Conservation (phyloP, 2,797 vertebrate species). For the Heterohyrax brucei region DNA sequence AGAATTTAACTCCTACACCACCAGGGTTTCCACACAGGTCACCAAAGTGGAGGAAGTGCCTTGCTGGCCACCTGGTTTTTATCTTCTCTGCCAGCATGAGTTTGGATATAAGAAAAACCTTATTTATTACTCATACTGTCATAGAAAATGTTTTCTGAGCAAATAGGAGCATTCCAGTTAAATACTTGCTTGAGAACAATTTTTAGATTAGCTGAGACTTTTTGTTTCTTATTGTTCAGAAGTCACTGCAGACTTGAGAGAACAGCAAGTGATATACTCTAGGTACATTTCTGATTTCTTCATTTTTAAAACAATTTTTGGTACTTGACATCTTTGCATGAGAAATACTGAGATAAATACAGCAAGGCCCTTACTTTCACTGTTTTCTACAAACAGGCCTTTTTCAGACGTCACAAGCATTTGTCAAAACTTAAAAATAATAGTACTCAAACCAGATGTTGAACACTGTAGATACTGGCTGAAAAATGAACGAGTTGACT, state of each 20-base stretch:
- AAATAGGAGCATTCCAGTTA: not conserved
- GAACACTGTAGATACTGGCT: conserved; percentile 6
- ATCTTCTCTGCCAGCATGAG: not conserved
- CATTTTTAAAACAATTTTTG: not conserved
- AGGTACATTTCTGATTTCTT: not conserved
- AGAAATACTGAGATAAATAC: conserved; percentile 30
- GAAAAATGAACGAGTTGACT: not conserved
- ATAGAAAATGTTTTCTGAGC: conserved; percentile 31
- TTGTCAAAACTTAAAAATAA: not conserved
- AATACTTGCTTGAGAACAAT: not conserved
- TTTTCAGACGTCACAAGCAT: conserved; percentile 25
- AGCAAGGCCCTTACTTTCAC: not conserved
- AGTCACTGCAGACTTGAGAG: not conserved
- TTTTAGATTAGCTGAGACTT: not conserved
- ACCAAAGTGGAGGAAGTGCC: not conserved
- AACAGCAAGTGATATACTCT: not conserved
- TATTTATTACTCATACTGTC: conserved; percentile 14
- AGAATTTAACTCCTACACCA: no score
- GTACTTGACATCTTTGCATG: not conserved
- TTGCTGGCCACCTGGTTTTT: not conserved
- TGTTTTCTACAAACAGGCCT: not conserved
- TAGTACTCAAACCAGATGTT: conserved; percentile 46
- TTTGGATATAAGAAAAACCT: not conserved
- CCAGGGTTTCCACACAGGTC: not conserved
- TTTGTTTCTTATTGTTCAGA: conserved; percentile 18